A percentile compares a stretch with the other conserved stretches of the same genome.
These are phyloP conservation scores for Masnerella sp. DNA, from an alignment of 2,888 invertebrate genomes.

Conservation along the genomic window DNA sequence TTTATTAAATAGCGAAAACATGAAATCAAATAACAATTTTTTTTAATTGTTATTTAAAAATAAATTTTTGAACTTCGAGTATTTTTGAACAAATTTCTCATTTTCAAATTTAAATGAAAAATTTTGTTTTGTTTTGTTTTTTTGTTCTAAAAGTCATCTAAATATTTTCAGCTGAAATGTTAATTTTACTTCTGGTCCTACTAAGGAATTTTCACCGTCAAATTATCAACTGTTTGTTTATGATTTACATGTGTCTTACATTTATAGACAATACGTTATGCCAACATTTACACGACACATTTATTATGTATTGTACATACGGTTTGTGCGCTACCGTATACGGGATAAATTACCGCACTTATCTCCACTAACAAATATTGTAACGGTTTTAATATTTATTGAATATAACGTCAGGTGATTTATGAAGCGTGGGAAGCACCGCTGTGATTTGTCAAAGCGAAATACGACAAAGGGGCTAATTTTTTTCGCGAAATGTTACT, in stretches of 20 bases:
- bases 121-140: no score
- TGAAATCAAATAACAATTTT: constrained; percentile 1
- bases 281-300: constrained; percentile 35
- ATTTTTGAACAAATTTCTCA: neutral
- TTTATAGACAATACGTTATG: constrained; percentile 16
- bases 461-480: constrained; percentile 10
- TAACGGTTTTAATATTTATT: constrained; percentile 52
- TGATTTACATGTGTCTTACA: constrained; percentile 39
- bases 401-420: constrained; percentile 31
- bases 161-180: no score
- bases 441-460: constrained; percentile 7
- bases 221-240: constrained; percentile 25
- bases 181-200: constrained; percentile 24
- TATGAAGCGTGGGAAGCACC: constrained; percentile 18
- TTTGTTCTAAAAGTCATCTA: no score
- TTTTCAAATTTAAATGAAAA: no score
- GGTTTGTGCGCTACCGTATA: constrained; percentile 42
- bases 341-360: constrained; percentile 40
- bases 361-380: constrained; percentile 45
- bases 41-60: no score
- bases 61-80: no score
- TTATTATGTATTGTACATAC: constrained; percentile 49
- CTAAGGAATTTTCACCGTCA: neutral
- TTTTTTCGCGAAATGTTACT: constrained; percentile 8
- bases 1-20: constrained; percentile 7